phyloP scores from a whole-genome alignment of 2,797 vertebrate species.

The Cephalopachus bancanus region DNA sequence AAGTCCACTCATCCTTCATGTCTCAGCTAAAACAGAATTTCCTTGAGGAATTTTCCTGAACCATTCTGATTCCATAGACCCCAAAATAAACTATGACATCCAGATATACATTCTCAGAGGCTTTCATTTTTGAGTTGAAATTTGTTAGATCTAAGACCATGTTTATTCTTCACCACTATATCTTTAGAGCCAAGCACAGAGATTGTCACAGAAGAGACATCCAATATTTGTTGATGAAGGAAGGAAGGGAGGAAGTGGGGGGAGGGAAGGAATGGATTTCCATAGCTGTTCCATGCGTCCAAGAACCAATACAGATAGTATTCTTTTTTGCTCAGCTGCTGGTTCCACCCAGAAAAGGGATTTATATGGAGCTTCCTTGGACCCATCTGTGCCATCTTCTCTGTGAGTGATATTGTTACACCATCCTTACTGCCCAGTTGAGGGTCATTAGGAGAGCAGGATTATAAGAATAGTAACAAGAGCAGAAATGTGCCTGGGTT shows the following conservation, averaged over 20 bases:
- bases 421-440: neutral
- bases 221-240: neutral
- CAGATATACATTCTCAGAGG: neutral
- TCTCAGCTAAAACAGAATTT: neutral
- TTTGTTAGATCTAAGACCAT: neutral
- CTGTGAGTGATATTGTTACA: slow-evolving; percentile 66
- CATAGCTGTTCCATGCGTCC: neutral
- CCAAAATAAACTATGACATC: neutral
- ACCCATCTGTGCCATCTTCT: slow-evolving; percentile 70
- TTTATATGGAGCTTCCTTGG: slow-evolving; percentile 82
- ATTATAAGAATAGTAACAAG: neutral
- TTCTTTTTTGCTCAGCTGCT: slow-evolving; percentile 72
- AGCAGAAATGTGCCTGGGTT: neutral
- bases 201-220: neutral
- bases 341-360: slow-evolving; percentile 26
- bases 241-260: neutral
- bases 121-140: neutral
- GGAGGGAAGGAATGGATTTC: neutral
- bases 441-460: neutral
- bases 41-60: neutral
- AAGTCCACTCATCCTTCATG: neutral
- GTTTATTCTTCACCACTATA: neutral
- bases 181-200: neutral
- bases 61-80: neutral
- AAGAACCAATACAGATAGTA: neutral